Percentiles rank a stretch among this genome's conserved stretches.
Evolutionary conservation across 1,140 invertebrate species (phyloP).

Genomic region (Drosophila miranda): DNA sequence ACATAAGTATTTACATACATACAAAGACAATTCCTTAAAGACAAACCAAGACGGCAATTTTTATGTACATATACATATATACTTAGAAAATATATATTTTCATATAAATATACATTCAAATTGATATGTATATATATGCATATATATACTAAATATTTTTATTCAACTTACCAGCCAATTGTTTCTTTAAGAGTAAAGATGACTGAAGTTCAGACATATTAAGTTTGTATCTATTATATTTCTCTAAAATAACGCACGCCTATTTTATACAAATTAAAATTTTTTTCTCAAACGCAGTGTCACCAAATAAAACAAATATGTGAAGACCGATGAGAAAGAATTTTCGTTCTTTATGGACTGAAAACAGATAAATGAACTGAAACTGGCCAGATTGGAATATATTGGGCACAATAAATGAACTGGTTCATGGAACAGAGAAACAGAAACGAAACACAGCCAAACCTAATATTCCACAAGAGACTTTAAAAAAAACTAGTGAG

Average conservation of each 20-base stretch:
- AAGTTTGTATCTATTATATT: constrained; percentile 23
- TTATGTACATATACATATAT: neutral
- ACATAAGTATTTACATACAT: constrained; percentile 4
- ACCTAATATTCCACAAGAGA: no score
- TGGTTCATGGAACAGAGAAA: constrained; percentile 5
- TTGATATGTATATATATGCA: constrained; percentile 4
- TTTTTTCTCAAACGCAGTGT: constrained; percentile 15
- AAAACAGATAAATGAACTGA: constrained; percentile 21
- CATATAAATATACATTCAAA: neutral
- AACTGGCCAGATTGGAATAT: neutral
- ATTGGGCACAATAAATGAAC: neutral
- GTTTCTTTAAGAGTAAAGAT: constrained; percentile 96
- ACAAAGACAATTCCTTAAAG: no score
- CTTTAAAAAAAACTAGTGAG: no score
- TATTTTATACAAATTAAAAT: constrained; percentile 52
- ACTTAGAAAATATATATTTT: neutral
- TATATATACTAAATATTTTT: constrained; percentile 19
- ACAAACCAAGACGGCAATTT: neutral
- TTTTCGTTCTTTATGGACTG: constrained; percentile 43
- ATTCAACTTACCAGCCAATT: constrained; percentile 91
- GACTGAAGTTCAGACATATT: constrained; percentile 96
- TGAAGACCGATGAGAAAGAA: constrained; percentile 46
- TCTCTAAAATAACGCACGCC: constrained; percentile 21
- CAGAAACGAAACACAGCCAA: neutral
- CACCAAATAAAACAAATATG: constrained; percentile 30